These are phyloP conservation scores for Tethea ocularis DNA, from an alignment of 2,888 invertebrate genomes.

Conservation along the genomic window DNA sequence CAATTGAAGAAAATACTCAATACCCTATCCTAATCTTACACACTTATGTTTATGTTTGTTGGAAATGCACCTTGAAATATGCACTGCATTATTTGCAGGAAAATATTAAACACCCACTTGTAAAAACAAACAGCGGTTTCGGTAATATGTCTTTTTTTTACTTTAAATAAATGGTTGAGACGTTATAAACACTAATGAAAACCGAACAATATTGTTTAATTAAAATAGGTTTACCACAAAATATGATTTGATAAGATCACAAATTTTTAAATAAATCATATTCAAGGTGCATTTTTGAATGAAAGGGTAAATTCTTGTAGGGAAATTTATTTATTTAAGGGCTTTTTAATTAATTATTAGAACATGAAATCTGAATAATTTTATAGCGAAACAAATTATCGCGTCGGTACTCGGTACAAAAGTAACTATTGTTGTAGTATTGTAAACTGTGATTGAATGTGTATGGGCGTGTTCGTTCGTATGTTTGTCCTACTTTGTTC, in stretches of 20 bases:
- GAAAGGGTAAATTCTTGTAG: slow-evolving; percentile 27
- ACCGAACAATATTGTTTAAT: neutral
- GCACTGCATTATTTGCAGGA: no score
- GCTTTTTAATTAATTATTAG: slow-evolving; percentile 25
- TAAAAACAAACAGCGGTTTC: no score
- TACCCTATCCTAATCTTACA: slow-evolving; percentile 46
- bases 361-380: slow-evolving; percentile 8
- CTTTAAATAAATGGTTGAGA: neutral
- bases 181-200: no score
- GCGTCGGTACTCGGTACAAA: neutral
- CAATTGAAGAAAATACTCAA: slow-evolving; percentile 72
- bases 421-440: slow-evolving; percentile 19
- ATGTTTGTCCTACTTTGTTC: slow-evolving; percentile 31
- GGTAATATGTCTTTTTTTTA: no score
- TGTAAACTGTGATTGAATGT: slow-evolving; percentile 42
- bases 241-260: neutral
- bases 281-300: slow-evolving; percentile 22
- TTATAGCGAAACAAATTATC: neutral
- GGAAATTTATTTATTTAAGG: slow-evolving; percentile 11
- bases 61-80: slow-evolving; percentile 16
- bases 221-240: neutral
- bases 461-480: slow-evolving; percentile 28
- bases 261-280: slow-evolving; percentile 18
- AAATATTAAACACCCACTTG: no score
- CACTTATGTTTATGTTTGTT: slow-evolving; percentile 11